These are phyloP conservation scores for Thamnophis elegans DNA, from an alignment of 2,797 vertebrate species.

Conservation along the genomic window DNA sequence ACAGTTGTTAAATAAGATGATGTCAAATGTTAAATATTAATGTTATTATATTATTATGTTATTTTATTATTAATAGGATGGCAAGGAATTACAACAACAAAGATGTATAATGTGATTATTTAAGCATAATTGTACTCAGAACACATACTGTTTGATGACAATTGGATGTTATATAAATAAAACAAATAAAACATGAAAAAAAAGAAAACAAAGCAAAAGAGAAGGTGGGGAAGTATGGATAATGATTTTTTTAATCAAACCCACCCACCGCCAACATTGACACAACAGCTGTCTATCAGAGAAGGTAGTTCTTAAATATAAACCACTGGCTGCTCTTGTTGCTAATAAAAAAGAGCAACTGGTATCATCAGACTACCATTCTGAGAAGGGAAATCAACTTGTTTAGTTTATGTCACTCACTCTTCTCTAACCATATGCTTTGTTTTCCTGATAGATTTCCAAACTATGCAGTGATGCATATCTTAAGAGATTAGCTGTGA, in stretches of 20 bases:
- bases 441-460: background rate
- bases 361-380: background rate
- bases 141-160: too few relatives aligned
- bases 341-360: background rate
- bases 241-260: background rate
- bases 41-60: too few relatives aligned
- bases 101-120: too few relatives aligned
- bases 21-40: too few relatives aligned
- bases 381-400: background rate
- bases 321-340: background rate
- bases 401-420: background rate
- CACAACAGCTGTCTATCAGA: background rate
- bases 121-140: too few relatives aligned
- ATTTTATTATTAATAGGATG: too few relatives aligned
- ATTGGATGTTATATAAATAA: too few relatives aligned
- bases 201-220: background rate
- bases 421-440: background rate
- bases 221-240: background rate
- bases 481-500: background rate
- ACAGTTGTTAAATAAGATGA: too few relatives aligned
- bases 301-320: background rate
- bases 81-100: too few relatives aligned
- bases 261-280: background rate
- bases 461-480: background rate
- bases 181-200: too few relatives aligned